Base-by-base conservation (phyloP, 2,113 vertebrate species). In the Leuciscus idus region DNA sequence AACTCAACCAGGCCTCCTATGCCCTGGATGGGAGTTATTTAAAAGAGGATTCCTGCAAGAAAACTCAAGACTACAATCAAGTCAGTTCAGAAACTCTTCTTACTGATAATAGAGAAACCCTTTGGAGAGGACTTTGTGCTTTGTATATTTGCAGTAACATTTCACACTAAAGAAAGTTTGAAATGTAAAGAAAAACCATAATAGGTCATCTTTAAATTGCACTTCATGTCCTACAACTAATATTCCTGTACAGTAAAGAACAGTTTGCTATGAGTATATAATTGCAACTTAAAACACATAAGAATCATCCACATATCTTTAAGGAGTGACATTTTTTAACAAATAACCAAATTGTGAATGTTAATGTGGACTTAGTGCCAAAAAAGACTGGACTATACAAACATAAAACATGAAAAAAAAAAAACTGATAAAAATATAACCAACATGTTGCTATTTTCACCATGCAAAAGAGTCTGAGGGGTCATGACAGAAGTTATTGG, bases 401-500 rank as follows among this genome's bases (percentile, higher is more conserved):
- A 62, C 28, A 4, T 64, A 68, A 19, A 36, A 57, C 19, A 7
- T 19, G 52, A 57, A 19, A 33, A 23, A 19, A 33, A 23, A 73
- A 43, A n/a, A 11, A 13, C 6, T n/a, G 50, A 39, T 4, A 12
- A 79, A 6, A 23, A 59, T 33, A 1, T 55, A 33, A 10, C 74
- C 30, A 72, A 72, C 9, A 13, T 61, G 30, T 61, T 79, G 33
- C 77, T 62, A 15, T 28, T 28, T 62, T 57, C 7, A 4, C 36
- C 21, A 62, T 46, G 36, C 39, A n/a, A 50, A 66, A 68, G 19
- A 50, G 19, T 66, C 46, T 82, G 15, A 82, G 62, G 50, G 80
- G 80, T 50, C 80, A 82, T 33, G 62, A 52, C 43, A 50, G 28
- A 82, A 82, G 17, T 55, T 9, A 48, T 33, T 26, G 46, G 17